Evolutionary conservation across 2,797 vertebrate species (phyloP), one percentile per base, ranked within the genome.

Genomic region (Notolabrus celidotus): DNA sequence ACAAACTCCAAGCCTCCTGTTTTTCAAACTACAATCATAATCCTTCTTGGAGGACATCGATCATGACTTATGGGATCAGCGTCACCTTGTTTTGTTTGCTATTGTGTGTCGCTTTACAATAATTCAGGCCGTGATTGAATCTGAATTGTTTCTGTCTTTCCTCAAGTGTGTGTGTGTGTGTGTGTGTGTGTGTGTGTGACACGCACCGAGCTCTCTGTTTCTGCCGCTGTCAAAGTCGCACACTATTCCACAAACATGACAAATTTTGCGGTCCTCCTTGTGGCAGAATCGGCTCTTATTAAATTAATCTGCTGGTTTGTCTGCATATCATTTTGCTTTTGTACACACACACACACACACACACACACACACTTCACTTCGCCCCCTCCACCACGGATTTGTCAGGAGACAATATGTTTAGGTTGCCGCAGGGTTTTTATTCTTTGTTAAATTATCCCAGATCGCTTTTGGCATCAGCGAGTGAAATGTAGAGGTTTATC

Each of bases 401-500:
- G 76, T 86, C 78, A 86, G 66, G 82, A 83, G 81, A 87, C 86
- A 88, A 84, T 88, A 77, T 83, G 90, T 89, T 82, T 64, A 79
- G 74, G 74, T n/a, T 82, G 83, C 83, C 71, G 88, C 85, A 67
- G 90, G 87, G 62, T 82, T 88, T 47, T 80, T 56, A 88, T 62
- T 90, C 88, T 90, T 90, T 88, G 85, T 89, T 77, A 80, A 88
- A 87, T 89, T 82, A 82, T 81, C 85, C 78, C 77, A 79, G 81
- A 83, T 84, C 63, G 77, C 78, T 76, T 80, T 89, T 86, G 86
- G 88, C 86, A 83, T 46, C 71, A 61, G 59, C 58, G 62, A 78
- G 59, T 86, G 88, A 88, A 36, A 86, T 78, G 43, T 80, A 72
- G 79, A 84, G 82, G 80, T 89, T 87, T 75, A 80, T 80, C 89